Percentiles rank a stretch among this genome's conserved stretches.
These are phyloP conservation scores for Marasmarcha lunaedactyla DNA, from an alignment of 2,888 invertebrate species.

Conservation along the genomic window DNA sequence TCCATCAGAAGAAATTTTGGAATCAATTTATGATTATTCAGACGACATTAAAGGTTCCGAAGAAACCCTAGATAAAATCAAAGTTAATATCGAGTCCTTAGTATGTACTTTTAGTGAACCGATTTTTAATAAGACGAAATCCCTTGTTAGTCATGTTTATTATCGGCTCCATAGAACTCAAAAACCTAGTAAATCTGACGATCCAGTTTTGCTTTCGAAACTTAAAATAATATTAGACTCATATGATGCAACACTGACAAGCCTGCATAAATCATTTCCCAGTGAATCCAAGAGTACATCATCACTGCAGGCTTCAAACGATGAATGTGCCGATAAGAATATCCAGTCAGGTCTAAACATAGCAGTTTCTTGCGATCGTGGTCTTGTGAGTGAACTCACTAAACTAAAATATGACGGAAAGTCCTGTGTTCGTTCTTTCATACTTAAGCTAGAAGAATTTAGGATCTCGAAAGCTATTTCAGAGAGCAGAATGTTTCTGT, in stretches of 20 bases:
- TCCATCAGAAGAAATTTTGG: slow-evolving; percentile 3
- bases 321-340: not conserved
- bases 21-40: not conserved
- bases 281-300: not conserved
- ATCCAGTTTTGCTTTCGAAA: not conserved
- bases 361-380: slow-evolving; percentile 4
- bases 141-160: not conserved
- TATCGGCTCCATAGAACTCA: slow-evolving; percentile 1
- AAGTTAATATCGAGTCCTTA: slow-evolving; percentile 1
- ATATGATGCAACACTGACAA: not conserved
- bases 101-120: not conserved
- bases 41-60: slow-evolving; percentile 1
- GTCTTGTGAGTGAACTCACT: not conserved
- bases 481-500: slow-evolving; percentile 6
- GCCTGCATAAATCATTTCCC: not conserved
- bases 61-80: slow-evolving; percentile 4
- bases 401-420: slow-evolving; percentile 11
- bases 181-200: not conserved
- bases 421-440: slow-evolving; percentile 11
- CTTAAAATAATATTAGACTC: not conserved
- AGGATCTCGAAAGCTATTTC: slow-evolving; percentile 5
- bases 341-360: not conserved
- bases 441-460: slow-evolving; percentile 8
- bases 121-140: not conserved
- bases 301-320: not conserved